phyloP scores from a whole-genome alignment of 2,797 vertebrate species.

The Percopsis omiscomaycus region DNA sequence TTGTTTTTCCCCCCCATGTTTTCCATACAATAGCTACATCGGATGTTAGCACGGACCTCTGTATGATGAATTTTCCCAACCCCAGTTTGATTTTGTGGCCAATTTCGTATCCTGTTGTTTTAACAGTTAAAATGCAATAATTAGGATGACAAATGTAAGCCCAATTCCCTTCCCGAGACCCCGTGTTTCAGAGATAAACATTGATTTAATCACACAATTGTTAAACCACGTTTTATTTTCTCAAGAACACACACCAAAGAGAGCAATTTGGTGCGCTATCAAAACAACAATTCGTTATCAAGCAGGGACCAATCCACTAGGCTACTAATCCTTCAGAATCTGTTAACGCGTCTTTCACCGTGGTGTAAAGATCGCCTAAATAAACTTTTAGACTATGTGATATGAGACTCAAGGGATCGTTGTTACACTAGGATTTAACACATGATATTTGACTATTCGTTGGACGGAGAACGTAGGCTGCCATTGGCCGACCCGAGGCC shows the following conservation, averaged over 20 bases:
- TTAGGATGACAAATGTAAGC: not conserved
- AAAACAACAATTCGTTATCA: constrained; percentile 28
- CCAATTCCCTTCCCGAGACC: not conserved
- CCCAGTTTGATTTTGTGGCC: too few relatives aligned
- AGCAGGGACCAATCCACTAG: constrained; percentile 18
- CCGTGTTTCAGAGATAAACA: constrained; percentile 20
- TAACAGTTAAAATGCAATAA: too few relatives aligned
- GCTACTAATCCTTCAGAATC: constrained; percentile 52
- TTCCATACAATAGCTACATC: too few relatives aligned
- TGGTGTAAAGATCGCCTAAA: constrained; percentile 43
- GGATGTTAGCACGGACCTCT: too few relatives aligned
- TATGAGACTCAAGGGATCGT: constrained; percentile 55
- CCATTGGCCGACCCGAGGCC: constrained; percentile 76
- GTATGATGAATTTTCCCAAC: not conserved
- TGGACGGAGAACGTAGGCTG: constrained; percentile 56
- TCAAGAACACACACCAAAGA: constrained; percentile 15
- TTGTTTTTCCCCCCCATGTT: too few relatives aligned
- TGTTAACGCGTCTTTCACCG: constrained; percentile 14
- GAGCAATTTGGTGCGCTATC: constrained; percentile 21
- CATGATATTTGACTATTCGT: constrained; percentile 61
- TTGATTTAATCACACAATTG: constrained; percentile 60
- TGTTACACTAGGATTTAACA: constrained; percentile 71
- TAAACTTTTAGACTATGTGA: constrained; percentile 32
- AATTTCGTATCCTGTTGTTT: too few relatives aligned
- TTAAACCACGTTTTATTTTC: constrained; percentile 36